Conservation (phyloP, 1,140 invertebrate genomes). For the Aphelenchoides fujianensis region DNA sequence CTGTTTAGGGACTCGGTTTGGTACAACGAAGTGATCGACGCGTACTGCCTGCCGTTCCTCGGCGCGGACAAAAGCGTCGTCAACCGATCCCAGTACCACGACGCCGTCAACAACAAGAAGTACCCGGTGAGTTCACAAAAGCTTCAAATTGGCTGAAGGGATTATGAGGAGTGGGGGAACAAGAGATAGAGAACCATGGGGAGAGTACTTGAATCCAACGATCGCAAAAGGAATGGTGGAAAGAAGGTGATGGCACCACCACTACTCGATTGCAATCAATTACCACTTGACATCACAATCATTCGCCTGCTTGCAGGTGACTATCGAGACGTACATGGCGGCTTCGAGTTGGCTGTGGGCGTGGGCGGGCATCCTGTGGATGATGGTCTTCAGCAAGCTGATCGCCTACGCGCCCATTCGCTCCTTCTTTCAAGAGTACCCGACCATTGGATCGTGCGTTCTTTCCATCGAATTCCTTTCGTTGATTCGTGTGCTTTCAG, state of each 20-base stretch:
- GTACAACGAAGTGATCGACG: conserved; percentile 67
- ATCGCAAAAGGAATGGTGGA: too few species aligned
- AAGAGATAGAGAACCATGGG: too few species aligned
- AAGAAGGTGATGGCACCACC: too few species aligned
- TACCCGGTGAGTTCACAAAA: conserved; percentile 67
- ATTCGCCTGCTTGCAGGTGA: conserved; percentile 13
- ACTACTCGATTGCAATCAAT: too few species aligned
- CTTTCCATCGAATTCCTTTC: too few species aligned
- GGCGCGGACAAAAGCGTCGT: conserved; percentile 78
- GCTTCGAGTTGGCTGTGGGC: conserved; percentile 59
- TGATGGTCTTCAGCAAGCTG: conserved; percentile 70
- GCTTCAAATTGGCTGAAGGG: conserved; percentile 14
- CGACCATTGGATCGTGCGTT: conserved; percentile 52
- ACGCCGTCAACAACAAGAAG: conserved; percentile 71
- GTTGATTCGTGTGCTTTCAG: too few species aligned
- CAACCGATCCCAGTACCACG: conserved; percentile 73
- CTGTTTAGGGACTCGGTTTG: conserved; percentile 67
- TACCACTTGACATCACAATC: too few species aligned
- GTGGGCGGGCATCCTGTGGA: conserved; percentile 67
- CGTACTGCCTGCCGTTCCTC: conserved; percentile 76
- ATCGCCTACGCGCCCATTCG: conserved; percentile 67
- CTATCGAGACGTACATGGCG: conserved; percentile 63
- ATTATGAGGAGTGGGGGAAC: too few species aligned
- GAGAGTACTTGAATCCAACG: too few species aligned
- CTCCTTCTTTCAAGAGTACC: conserved; percentile 55